Conservation (phyloP, 2,113 vertebrate genomes). For the Columbina picui region DNA sequence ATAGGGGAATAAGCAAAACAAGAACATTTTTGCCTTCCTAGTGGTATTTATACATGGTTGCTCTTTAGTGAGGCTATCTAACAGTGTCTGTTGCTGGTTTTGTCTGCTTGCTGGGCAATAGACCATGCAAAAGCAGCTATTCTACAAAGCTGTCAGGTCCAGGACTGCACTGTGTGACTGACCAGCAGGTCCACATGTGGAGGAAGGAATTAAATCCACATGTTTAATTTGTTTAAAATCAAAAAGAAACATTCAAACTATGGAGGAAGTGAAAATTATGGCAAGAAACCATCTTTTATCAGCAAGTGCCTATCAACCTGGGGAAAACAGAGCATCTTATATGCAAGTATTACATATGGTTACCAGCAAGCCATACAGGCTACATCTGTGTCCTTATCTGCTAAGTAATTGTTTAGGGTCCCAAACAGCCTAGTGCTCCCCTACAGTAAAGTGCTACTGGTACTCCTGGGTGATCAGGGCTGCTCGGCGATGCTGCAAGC, state of each 20-base stretch:
- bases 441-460: background rate
- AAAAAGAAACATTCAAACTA: background rate
- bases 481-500: background rate
- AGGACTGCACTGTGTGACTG: background rate
- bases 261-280: background rate
- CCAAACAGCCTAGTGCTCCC: background rate
- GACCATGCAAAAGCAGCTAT: background rate
- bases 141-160: background rate
- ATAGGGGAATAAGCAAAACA: background rate
- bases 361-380: background rate
- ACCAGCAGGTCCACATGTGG: background rate
- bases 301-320: background rate
- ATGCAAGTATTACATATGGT: background rate
- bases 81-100: background rate
- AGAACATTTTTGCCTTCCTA: background rate
- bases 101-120: background rate
- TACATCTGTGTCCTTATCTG: background rate
- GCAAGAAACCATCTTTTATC: background rate
- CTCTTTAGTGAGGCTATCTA: background rate
- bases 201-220: background rate
- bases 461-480: background rate
- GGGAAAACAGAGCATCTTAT: rapidly evolving
- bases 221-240: background rate
- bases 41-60: background rate
- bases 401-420: background rate